phyloP scores from a whole-genome alignment of 1,140 invertebrate genomes.

The Phocides pigmalion region DNA sequence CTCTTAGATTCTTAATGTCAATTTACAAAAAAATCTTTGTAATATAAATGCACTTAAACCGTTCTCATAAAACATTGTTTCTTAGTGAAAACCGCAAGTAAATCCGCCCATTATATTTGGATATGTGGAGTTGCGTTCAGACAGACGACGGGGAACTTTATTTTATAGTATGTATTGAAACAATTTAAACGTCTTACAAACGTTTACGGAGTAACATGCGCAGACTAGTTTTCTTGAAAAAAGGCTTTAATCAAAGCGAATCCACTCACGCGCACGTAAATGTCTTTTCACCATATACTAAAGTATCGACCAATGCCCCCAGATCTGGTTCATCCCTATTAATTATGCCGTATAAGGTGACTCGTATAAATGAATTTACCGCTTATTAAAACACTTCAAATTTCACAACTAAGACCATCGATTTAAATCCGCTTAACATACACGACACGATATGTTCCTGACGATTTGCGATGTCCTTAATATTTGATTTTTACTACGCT shows the following conservation, averaged over 20 bases:
- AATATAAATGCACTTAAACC: too few species aligned
- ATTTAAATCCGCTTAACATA: constrained; percentile 18
- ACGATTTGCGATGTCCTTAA: neutral
- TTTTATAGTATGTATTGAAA: too few species aligned
- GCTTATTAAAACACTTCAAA: constrained; percentile 71
- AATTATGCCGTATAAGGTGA: constrained; percentile 46
- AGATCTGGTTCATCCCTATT: constrained; percentile 36
- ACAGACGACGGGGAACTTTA: too few species aligned
- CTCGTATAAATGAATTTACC: constrained; percentile 62
- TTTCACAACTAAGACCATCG: constrained; percentile 54
- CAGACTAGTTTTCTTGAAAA: constrained; percentile 11
- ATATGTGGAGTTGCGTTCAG: too few species aligned
- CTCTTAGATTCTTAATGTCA: too few species aligned
- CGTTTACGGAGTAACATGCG: neutral
- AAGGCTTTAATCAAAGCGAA: constrained; percentile 21
- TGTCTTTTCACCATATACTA: constrained; percentile 18
- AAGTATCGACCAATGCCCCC: constrained; percentile 19
- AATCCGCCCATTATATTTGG: too few species aligned
- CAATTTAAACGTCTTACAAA: neutral
- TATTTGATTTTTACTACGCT: too few species aligned
- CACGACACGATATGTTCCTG: constrained; percentile 36
- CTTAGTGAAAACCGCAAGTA: too few species aligned
- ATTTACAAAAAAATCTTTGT: too few species aligned
- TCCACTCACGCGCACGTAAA: constrained; percentile 22
- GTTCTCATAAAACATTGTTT: too few species aligned